Evolutionary conservation across 2,797 vertebrate species (phyloP).

Genomic region (Galaxias olidus): DNA sequence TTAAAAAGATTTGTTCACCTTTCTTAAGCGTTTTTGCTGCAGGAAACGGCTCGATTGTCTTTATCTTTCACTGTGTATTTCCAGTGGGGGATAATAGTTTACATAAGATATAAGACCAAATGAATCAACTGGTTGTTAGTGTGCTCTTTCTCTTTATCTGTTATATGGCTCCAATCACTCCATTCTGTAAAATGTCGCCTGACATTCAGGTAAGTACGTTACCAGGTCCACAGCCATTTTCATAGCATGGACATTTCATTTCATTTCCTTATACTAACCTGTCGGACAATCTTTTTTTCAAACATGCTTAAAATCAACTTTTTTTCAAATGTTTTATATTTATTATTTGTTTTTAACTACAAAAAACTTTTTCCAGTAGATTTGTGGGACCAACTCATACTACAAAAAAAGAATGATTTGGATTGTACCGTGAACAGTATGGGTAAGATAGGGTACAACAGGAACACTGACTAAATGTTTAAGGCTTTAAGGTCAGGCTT

Average conservation of each 20-base stretch:
- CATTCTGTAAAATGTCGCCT: conserved; percentile 23
- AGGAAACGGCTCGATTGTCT: no score
- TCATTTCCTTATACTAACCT: not conserved
- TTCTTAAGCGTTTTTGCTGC: no score
- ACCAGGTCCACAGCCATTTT: conserved; percentile 1
- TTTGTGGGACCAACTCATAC: no score
- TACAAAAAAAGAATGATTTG: no score
- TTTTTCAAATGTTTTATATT: not conserved
- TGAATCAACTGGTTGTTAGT: not conserved
- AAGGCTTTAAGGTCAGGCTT: conserved; percentile 25
- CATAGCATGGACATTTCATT: not conserved
- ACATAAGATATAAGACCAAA: no score
- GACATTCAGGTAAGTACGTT: conserved; percentile 19
- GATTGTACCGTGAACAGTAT: not conserved
- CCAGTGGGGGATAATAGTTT: no score
- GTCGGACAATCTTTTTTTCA: not conserved
- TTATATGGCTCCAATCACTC: conserved; percentile 19
- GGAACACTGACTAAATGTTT: conserved; percentile 2
- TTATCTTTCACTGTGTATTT: no score
- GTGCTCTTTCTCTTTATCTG: not conserved
- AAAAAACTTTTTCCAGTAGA: no score
- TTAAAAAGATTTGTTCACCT: no score
- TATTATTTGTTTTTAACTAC: no score
- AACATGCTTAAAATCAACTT: not conserved
- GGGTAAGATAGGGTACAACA: no score